Conservation (phyloP, 2,113 vertebrate genomes). For the Cottus gobio region DNA sequence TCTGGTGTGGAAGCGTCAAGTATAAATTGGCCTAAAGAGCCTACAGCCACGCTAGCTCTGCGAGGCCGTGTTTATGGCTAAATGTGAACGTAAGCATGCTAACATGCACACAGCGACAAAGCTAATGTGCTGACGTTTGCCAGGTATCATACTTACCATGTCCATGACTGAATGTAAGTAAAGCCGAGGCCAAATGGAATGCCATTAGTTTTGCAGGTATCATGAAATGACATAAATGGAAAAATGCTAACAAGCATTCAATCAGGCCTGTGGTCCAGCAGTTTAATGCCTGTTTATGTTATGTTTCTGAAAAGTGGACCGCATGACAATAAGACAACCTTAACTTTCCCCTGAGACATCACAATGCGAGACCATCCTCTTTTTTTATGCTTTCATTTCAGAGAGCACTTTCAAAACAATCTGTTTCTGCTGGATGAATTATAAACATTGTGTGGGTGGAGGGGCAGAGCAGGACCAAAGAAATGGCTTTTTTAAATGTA, state of each 20-base stretch:
- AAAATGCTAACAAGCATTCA: neutral
- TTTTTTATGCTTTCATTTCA: neutral
- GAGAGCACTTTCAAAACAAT: conserved; percentile 19
- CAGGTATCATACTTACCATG: neutral
- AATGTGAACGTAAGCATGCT: neutral
- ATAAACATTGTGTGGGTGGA: conserved; percentile 10
- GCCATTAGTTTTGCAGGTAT: neutral
- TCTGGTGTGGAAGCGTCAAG: no score
- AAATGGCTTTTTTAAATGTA: conserved; percentile 2
- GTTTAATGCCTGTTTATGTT: neutral
- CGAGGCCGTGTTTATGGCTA: neutral
- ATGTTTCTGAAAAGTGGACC: neutral
- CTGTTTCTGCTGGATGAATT: conserved; percentile 16
- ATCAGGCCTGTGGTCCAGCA: neutral
- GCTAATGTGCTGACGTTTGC: neutral
- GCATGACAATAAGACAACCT: neutral
- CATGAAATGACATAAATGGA: neutral
- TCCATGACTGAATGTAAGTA: neutral
- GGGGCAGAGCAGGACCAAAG: conserved; percentile 9
- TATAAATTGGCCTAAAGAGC: neutral
- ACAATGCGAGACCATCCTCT: neutral
- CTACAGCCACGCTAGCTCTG: neutral
- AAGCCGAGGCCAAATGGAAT: neutral
- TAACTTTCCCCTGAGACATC: neutral
- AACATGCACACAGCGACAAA: neutral